Percentiles rank a stretch among this genome's conserved stretches.
These are phyloP conservation scores for Fragum sueziense DNA, from an alignment of 2,888 invertebrate species.

Conservation along the genomic window DNA sequence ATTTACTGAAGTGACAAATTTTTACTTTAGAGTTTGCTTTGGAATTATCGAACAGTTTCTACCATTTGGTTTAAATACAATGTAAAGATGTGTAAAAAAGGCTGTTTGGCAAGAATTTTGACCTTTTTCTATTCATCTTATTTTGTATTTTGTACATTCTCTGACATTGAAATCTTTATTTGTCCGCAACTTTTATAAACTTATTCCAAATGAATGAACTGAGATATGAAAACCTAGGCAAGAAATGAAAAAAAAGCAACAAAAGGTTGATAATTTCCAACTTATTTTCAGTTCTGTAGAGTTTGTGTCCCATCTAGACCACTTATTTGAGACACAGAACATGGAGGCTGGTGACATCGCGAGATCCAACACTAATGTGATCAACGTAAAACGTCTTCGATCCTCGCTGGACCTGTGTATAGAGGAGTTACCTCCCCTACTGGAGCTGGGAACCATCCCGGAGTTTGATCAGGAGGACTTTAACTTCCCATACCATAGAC, in stretches of 20 bases:
- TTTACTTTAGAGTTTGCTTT: too few relatives aligned
- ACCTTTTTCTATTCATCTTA: too few relatives aligned
- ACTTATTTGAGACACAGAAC: constrained; percentile 78
- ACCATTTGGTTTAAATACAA: too few relatives aligned
- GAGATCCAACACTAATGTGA: constrained; percentile 19
- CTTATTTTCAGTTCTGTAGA: constrained; percentile 65
- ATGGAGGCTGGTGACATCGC: constrained; percentile 74
- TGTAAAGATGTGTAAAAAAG: too few relatives aligned
- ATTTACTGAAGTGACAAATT: too few relatives aligned
- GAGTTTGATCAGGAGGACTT: constrained; percentile 66
- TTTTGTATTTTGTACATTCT: too few relatives aligned
- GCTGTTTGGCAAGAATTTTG: too few relatives aligned
- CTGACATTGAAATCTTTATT: too few relatives aligned
- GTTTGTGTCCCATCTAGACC: constrained; percentile 74
- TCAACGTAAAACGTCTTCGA: constrained; percentile 72
- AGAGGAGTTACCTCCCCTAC: constrained; percentile 78
- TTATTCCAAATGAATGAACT: too few relatives aligned
- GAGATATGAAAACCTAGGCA: too few relatives aligned
- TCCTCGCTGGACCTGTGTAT: constrained; percentile 78
- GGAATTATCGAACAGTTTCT: too few relatives aligned
- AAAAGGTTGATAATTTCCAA: neutral
- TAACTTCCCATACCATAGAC: constrained; percentile 80
- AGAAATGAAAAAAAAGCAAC: neutral
- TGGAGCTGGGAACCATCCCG: constrained; percentile 75
- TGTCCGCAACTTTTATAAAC: too few relatives aligned